Conservation (phyloP, 2,888 invertebrate species). For the Polydrusus pterygomalis region DNA sequence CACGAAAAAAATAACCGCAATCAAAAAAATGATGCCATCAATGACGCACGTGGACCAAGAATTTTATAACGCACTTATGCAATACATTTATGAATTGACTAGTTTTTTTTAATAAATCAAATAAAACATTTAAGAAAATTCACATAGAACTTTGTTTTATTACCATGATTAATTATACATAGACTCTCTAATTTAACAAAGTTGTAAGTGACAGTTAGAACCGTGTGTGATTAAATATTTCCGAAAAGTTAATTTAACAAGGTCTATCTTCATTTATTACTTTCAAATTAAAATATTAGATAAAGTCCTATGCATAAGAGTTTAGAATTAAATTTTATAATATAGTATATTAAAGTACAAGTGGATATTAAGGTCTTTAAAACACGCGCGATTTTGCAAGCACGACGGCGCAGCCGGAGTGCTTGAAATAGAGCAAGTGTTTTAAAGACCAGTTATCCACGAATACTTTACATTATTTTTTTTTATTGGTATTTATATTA, state of each 20-base stretch:
- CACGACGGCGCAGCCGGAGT: no score
- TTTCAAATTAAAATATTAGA: no score
- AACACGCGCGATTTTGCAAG: no score
- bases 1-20: conserved; percentile 8
- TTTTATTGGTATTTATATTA: no score
- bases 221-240: background rate
- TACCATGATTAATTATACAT: background rate
- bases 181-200: background rate
- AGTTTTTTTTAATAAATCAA: background rate
- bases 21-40: conserved; percentile 9
- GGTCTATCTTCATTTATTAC: background rate
- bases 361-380: no score
- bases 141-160: conserved; percentile 15
- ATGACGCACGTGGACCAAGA: background rate
- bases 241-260: background rate
- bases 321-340: no score
- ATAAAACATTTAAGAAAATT: background rate
- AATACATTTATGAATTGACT: background rate
- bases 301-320: no score
- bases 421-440: no score
- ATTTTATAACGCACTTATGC: background rate
- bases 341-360: no score
- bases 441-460: no score
- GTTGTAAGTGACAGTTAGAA: background rate
- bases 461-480: no score